Conservation (phyloP, 2,888 invertebrate species). For the Aleiodes alternator region DNA sequence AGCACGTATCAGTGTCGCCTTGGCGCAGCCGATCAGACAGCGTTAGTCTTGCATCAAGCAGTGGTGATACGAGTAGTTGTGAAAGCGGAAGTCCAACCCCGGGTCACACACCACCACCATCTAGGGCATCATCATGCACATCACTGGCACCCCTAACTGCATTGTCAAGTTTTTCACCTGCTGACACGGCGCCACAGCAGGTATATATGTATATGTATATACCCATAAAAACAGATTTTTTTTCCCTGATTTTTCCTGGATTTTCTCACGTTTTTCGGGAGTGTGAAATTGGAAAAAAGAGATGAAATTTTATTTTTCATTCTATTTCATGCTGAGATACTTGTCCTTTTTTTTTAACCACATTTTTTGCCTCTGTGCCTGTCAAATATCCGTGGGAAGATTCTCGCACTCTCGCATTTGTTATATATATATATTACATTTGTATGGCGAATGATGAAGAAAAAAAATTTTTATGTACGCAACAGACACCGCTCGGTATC, state of each 20-base stretch:
- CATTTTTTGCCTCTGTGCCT: constrained; percentile 19
- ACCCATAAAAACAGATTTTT: too few relatives aligned
- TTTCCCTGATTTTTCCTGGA: background rate
- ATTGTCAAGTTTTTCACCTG: constrained; percentile 71
- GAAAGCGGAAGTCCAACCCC: constrained; percentile 85
- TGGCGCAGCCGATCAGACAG: constrained; percentile 90
- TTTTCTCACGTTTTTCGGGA: background rate
- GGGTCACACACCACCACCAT: constrained; percentile 79
- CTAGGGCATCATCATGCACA: constrained; percentile 73
- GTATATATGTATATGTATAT: constrained; percentile 59
- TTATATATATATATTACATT: constrained; percentile 10
- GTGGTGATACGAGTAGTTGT: constrained; percentile 76
- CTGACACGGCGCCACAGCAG: constrained; percentile 70
- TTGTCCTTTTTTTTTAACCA: constrained; percentile 1
- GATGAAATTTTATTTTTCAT: constrained; percentile 17
- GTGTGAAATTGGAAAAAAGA: background rate
- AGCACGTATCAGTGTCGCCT: constrained; percentile 93
- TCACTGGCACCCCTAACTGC: constrained; percentile 71
- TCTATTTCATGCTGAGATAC: constrained; percentile 11
- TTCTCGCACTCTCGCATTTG: constrained; percentile 26
- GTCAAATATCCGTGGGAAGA: constrained; percentile 48
- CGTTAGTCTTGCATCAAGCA: constrained; percentile 85
- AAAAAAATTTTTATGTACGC: constrained; percentile 32
- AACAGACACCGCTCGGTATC: constrained; percentile 24
- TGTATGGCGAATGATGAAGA: constrained; percentile 25